Evolutionary conservation across 2,797 vertebrate species (phyloP).

Genomic region (Enteromius trimaculatus): DNA sequence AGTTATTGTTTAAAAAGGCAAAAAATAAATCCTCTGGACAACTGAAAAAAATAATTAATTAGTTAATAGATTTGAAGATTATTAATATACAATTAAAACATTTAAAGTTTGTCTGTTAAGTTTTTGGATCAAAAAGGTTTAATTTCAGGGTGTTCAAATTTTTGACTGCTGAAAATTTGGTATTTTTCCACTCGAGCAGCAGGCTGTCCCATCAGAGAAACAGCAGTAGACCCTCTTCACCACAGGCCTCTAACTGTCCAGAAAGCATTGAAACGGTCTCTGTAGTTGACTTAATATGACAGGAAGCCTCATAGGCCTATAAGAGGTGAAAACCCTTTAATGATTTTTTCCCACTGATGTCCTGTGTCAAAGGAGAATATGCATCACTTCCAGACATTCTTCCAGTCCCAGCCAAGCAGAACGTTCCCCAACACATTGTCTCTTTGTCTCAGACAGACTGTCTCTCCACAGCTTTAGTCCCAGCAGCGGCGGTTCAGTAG

Average conservation of each 20-base stretch:
- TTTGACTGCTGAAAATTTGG: conserved; percentile 6
- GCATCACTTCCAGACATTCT: conserved; percentile 35
- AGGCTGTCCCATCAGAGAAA: conserved; percentile 11
- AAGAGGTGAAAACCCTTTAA: conserved; percentile 24
- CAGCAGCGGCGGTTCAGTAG: conserved; percentile 17
- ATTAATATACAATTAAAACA: not conserved
- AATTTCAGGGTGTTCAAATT: not conserved
- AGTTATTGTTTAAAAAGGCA: not conserved
- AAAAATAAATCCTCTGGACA: not conserved
- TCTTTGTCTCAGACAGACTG: conserved; percentile 38
- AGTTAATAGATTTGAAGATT: not conserved
- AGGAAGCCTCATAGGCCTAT: conserved; percentile 29
- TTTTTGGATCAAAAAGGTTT: not conserved
- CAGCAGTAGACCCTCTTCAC: conserved; percentile 33
- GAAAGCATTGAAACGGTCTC: conserved; percentile 29
- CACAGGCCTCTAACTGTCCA: conserved; percentile 29
- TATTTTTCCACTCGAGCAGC: conserved; percentile 12
- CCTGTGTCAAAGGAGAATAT: conserved; percentile 21
- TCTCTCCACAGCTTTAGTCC: conserved; percentile 35
- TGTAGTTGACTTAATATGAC: conserved; percentile 40
- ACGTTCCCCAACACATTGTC: conserved; percentile 44
- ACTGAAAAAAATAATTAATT: not conserved
- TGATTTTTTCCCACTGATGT: conserved; percentile 40
- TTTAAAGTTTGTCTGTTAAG: not conserved
- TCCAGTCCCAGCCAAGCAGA: conserved; percentile 36